A percentile compares a stretch with the other conserved stretches of the same genome.
Conservation (phyloP, 2,797 vertebrate genomes). For the Glyptemys insculpta region DNA sequence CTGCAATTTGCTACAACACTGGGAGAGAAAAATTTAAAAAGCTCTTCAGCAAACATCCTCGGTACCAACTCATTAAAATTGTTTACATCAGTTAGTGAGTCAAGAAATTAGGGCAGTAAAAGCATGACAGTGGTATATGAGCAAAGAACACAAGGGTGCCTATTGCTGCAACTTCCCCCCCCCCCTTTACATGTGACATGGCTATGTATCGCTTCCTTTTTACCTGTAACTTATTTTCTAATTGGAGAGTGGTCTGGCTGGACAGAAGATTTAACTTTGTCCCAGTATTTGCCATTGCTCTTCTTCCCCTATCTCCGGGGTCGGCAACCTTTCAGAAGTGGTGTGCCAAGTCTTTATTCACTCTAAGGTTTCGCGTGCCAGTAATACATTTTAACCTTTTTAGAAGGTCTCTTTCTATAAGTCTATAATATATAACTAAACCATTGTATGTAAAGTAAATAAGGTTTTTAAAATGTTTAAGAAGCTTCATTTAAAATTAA, state of each 20-base stretch:
- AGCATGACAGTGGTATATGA: slow-evolving; percentile 22
- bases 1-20: slow-evolving; percentile 78
- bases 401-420: no score
- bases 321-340: no score
- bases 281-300: neutral
- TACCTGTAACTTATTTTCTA: slow-evolving; percentile 30
- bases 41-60: slow-evolving; percentile 74
- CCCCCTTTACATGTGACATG: neutral
- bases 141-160: neutral
- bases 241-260: neutral
- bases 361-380: no score
- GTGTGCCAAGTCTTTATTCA: no score
- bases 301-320: neutral
- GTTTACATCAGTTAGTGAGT: slow-evolving; percentile 70
- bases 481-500: no score
- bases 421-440: no score
- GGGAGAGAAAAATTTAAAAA: slow-evolving; percentile 68
- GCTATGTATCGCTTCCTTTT: neutral
- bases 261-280: neutral
- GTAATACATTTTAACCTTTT: no score
- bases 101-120: slow-evolving; percentile 69
- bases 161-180: slow-evolving; percentile 20
- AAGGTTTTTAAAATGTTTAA: no score
- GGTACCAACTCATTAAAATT: slow-evolving; percentile 76
- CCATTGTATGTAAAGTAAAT: no score